Evolutionary conservation across 2,888 invertebrate genomes (phyloP).

Genomic region (Agapostemon virescens): DNA sequence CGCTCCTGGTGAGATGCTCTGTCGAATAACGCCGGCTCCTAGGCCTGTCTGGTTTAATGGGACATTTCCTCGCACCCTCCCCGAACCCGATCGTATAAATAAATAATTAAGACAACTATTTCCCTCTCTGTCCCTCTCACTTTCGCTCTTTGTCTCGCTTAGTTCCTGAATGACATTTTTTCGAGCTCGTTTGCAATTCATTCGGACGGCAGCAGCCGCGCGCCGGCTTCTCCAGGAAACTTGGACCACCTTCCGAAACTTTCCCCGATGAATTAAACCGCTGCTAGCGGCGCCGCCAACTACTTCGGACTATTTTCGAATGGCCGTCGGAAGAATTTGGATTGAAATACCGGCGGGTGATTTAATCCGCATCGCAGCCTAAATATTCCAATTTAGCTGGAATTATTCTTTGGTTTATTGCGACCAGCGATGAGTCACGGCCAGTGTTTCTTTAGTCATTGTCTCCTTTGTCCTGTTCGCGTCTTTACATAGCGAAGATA

Average conservation of each 20-base stretch:
- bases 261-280: constrained; percentile 39
- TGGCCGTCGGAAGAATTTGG: constrained; percentile 30
- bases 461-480: background rate
- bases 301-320: constrained; percentile 30
- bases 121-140: background rate
- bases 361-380: background rate
- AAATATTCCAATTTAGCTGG: constrained; percentile 34
- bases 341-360: constrained; percentile 31
- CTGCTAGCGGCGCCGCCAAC: background rate
- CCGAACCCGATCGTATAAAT: constrained; percentile 47
- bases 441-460: background rate
- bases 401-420: constrained; percentile 2
- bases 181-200: constrained; percentile 43
- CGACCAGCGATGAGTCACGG: background rate
- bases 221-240: background rate
- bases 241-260: constrained; percentile 23
- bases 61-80: constrained; percentile 45
- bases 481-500: background rate
- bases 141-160: background rate
- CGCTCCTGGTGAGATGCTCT: constrained; percentile 68
- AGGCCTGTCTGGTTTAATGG: constrained; percentile 59
- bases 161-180: constrained; percentile 39
- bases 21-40: constrained; percentile 63
- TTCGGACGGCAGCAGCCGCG: constrained; percentile 7
- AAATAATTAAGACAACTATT: constrained; percentile 56